Base-by-base conservation (phyloP, 2,113 vertebrate species). In the Melanerpes aurifrons region DNA sequence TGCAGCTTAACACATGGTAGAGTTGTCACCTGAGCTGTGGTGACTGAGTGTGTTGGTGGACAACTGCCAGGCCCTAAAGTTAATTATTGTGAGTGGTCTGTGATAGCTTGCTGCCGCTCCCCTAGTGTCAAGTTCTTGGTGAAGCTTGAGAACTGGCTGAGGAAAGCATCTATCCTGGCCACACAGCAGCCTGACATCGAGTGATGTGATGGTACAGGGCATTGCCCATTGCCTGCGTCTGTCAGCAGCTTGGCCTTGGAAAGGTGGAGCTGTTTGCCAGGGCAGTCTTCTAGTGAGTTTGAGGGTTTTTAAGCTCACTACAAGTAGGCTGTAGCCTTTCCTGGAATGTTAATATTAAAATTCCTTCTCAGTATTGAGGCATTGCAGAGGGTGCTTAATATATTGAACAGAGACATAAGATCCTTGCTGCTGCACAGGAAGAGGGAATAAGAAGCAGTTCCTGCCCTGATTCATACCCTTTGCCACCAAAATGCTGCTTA, bases 131-230 rank as follows among this genome's bases (percentile, higher is more conserved):
- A 74, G 20, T 58, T 72, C 70, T 61, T 76, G 50, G 40, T 29
- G 0, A 0, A 70, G 63, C 56, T 67, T 1, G 1, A 58, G 48
- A 89, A 14, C 15, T 62, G 59, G 6, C n/a, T 80, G 58, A 17
- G 22, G 17, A 75, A 10, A 86, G 56, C 14, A 26, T 18, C 45
- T 45, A 2, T 22, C 29, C 63, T 40, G 48, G 28, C 35, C 59
- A 14, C 5, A 7, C 1, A 1, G 50, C 31, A 87, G 12, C 1
- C 0, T 47, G 68, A 47, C 0, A 0, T 24, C n/a, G 12, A 25
- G 63, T 37, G 29, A 76, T 2, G 5, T 0, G 1, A 53, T 3
- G 5, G 31, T 28, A 72, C 6, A 10, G 16, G 48, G 8, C 31
- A 45, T 28, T 12, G 37, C 37, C 29, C 4, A 19, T 32, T 19